Percentiles rank a stretch among this genome's conserved stretches.
These are phyloP conservation scores for Auanema freiburgensis DNA, from an alignment of 2,888 invertebrate species.

Conservation along the genomic window DNA sequence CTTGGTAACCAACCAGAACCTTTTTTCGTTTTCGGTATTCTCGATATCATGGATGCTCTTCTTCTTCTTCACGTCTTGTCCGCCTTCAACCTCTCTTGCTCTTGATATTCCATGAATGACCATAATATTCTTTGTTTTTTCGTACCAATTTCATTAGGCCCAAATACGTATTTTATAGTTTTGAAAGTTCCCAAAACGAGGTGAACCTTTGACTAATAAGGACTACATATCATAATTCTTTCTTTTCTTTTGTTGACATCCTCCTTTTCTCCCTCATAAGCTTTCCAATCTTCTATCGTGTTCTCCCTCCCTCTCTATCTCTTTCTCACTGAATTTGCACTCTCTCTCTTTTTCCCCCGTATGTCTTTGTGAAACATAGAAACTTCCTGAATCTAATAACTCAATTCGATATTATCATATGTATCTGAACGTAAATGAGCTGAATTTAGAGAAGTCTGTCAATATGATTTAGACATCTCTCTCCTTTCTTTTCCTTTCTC, in stretches of 20 bases:
- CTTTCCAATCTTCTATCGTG: neutral
- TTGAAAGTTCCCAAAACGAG: no score
- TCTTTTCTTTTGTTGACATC: conserved; percentile 1
- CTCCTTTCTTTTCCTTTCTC: conserved; percentile 1
- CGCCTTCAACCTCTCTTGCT: no score
- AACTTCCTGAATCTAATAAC: conserved; percentile 9
- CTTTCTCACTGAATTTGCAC: neutral
- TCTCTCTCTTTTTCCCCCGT: neutral
- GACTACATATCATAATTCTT: conserved; percentile 5
- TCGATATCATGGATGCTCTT: no score
- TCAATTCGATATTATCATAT: conserved; percentile 5
- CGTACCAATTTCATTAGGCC: no score
- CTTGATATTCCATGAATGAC: no score
- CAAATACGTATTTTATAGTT: no score
- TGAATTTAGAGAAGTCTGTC: conserved; percentile 3
- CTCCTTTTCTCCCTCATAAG: neutral
- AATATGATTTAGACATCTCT: neutral
- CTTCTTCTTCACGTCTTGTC: no score
- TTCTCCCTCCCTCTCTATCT: neutral
- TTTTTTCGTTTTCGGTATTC: no score
- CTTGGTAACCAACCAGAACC: no score
- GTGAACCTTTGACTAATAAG: no score
- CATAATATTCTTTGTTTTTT: no score
- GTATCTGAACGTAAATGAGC: neutral
- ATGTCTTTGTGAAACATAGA: neutral